Base-by-base conservation (phyloP, 2,888 invertebrate species). In the Aporophyla nigra region DNA sequence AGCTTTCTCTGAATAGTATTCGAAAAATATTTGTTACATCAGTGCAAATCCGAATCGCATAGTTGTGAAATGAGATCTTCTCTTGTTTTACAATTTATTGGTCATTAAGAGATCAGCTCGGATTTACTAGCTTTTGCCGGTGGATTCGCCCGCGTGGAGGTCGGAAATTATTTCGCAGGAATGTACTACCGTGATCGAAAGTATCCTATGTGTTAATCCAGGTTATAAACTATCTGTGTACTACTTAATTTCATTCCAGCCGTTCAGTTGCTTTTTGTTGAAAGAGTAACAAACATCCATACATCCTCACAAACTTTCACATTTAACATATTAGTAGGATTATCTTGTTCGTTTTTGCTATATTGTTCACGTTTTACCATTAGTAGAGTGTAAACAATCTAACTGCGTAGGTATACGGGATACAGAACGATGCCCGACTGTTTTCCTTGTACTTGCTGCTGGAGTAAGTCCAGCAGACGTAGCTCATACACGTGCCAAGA, bases 331-430 rank as follows among this genome's bases (percentile, higher is more conserved):
- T 33, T 3, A 33, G 71, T 76, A 59, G n/a, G n/a, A 74, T 75
- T 78, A 66, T 77, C 61, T 71, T 72, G 70, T 75, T 75, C 33
- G 67, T 78, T 74, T 72, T 84, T 43, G 76, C 62, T 76, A 78
- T 67, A 82, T 82, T 82, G 75, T 86, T 79, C 72, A 59, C 27
- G 27, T 77, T 62, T 74, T 79, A 66, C 85, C 85, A 78, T 77
- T 72, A 78, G 61, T 40, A 80, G 71, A 27, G 40, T 14, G 58
- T 84, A 84, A 84, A 67, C 69, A 46, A 56, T 49, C 16, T 54
- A 33, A 69, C 66, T 78, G 62, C n/a, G 67, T 77, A 62, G 49
- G 40, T 62, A 59, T 19, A n/a, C 24, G 40, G 51, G 54, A 71
- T 54, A 21, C 61, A 43, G 58, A 49, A 24, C 40, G 56, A 54